phyloP scores from a whole-genome alignment of 2,888 invertebrate species.

The Athrips mouffetella region DNA sequence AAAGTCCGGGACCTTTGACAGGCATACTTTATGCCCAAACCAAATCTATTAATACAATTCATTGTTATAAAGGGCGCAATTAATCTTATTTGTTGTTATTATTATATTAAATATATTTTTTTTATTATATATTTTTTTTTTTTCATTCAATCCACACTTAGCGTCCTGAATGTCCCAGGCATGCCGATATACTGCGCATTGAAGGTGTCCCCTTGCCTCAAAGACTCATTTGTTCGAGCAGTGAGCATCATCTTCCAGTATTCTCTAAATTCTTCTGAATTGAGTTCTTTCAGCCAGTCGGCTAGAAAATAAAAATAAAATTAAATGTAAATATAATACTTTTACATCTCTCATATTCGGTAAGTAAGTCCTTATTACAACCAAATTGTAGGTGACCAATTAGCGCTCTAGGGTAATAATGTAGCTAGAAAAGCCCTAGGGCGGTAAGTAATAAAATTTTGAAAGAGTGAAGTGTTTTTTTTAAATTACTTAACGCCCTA shows the following conservation, averaged over 20 bases:
- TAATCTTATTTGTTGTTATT: no score
- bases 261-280: constrained; percentile 16
- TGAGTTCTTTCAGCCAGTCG: constrained; percentile 11
- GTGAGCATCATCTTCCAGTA: constrained; percentile 17
- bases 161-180: constrained; percentile 32
- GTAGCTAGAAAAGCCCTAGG: no score
- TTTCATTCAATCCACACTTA: constrained; percentile 31
- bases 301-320: constrained; percentile 11
- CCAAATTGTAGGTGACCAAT: no score
- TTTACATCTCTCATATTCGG: neutral
- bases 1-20: no score
- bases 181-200: constrained; percentile 29
- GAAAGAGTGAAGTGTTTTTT: no score
- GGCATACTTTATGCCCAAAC: no score
- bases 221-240: constrained; percentile 24
- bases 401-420: no score
- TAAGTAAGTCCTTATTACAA: no score
- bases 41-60: no score
- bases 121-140: neutral
- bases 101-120: neutral
- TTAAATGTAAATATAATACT: neutral
- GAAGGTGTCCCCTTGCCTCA: constrained; percentile 24
- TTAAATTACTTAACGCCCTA: no score
- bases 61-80: no score
- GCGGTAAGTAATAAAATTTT: no score